Conservation (phyloP, 2,888 invertebrate genomes). For the Calephelis perditalis region DNA sequence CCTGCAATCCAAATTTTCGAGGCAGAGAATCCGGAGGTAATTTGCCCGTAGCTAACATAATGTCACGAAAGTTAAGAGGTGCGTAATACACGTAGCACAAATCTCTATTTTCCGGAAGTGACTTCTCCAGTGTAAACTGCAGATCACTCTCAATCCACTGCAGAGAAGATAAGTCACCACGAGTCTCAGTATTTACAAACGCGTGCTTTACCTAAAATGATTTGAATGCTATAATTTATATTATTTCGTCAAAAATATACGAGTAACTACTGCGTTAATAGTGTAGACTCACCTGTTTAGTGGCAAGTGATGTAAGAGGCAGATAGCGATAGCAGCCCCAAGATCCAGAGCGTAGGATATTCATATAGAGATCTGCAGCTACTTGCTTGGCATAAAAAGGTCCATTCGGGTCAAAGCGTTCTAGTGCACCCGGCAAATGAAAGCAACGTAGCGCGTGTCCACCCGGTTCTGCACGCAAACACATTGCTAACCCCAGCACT, state of each 20-base stretch:
- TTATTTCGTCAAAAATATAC: neutral
- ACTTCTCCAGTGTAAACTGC: constrained; percentile 51
- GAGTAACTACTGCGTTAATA: constrained; percentile 40
- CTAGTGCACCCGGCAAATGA: constrained; percentile 82
- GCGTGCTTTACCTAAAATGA: constrained; percentile 88
- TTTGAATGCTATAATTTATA: neutral
- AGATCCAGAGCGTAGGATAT: constrained; percentile 87
- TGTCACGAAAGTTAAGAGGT: constrained; percentile 97
- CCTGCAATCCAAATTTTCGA: constrained; percentile 87
- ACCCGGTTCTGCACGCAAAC: constrained; percentile 92
- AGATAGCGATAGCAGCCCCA: constrained; percentile 70
- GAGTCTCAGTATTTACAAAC: constrained; percentile 93
- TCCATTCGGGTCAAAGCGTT: constrained; percentile 78
- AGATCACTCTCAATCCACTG: constrained; percentile 92
- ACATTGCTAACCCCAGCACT: constrained; percentile 92
- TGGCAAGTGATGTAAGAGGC: constrained; percentile 72
- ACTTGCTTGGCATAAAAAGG: constrained; percentile 80
- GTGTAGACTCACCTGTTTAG: constrained; percentile 69
- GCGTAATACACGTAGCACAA: constrained; percentile 94
- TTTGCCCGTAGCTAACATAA: constrained; percentile 98
- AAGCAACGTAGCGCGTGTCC: constrained; percentile 86
- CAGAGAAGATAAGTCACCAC: constrained; percentile 96
- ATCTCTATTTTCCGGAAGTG: constrained; percentile 73
- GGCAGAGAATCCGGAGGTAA: constrained; percentile 97
- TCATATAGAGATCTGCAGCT: constrained; percentile 88